Percentiles rank a stretch among this genome's conserved stretches.
phyloP scores from a whole-genome alignment of 2,113 vertebrate genomes.

The Centrocercus urophasianus region DNA sequence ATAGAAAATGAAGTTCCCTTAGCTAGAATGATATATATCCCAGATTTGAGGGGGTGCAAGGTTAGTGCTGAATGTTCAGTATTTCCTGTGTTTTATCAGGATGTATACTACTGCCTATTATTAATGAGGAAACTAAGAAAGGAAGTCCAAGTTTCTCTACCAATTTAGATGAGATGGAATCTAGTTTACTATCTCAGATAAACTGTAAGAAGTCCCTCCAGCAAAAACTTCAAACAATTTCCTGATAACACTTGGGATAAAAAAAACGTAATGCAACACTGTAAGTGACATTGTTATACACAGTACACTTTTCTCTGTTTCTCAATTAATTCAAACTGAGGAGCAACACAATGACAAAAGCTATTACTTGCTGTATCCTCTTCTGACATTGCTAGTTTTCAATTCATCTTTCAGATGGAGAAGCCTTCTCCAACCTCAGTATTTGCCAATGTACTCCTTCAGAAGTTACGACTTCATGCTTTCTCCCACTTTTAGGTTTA shows the following conservation, averaged over 20 bases:
- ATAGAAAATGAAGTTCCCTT: background rate
- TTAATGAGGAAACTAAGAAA: background rate
- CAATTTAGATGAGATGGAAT: background rate
- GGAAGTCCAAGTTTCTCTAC: background rate
- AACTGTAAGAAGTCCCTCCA: background rate
- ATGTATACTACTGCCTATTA: no score
- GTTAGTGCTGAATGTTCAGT: background rate
- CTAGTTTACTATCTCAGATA: background rate
- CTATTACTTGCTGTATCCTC: background rate
- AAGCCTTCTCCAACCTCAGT: background rate
- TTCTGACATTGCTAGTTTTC: background rate
- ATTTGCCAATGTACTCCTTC: background rate
- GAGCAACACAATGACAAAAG: background rate
- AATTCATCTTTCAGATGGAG: background rate
- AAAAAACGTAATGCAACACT: background rate
- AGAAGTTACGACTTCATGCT: background rate
- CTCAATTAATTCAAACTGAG: background rate
- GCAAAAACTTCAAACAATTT: background rate
- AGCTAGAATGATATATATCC: background rate
- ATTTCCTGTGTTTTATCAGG: no score
- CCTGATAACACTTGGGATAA: background rate
- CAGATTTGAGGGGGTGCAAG: background rate
- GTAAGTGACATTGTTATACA: accelerated
- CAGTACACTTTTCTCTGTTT: background rate
- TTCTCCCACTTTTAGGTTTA: background rate